These are phyloP conservation scores for Bos taurus DNA, from an alignment of 2,113 vertebrate genomes.

Conservation along the genomic window ARS-UCD2.0 NC_037328.1:86872501-86873000, in stretches of 20 bases:
- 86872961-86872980: not conserved
- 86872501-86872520: not conserved
- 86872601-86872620: not conserved
- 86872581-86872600: not conserved
- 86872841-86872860: not conserved
- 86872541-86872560: not conserved
- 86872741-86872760: conserved; percentile 21
- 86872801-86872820: not conserved
- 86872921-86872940: not conserved
- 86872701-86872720: not conserved
- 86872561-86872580: not conserved
- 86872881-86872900: not conserved
- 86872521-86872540: not conserved
- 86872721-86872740: conserved; percentile 1
- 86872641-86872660: not conserved
- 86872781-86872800: not conserved
- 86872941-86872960: not conserved
- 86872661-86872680: not conserved
- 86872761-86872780: not conserved
- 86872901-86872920: conserved; percentile 10
- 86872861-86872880: not conserved
- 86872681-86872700: not conserved
- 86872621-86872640: not conserved
- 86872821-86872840: not conserved
- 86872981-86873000: not conserved